Evolutionary conservation across 2,888 invertebrate genomes (phyloP).

Genomic region (Andrena bicolor): DNA sequence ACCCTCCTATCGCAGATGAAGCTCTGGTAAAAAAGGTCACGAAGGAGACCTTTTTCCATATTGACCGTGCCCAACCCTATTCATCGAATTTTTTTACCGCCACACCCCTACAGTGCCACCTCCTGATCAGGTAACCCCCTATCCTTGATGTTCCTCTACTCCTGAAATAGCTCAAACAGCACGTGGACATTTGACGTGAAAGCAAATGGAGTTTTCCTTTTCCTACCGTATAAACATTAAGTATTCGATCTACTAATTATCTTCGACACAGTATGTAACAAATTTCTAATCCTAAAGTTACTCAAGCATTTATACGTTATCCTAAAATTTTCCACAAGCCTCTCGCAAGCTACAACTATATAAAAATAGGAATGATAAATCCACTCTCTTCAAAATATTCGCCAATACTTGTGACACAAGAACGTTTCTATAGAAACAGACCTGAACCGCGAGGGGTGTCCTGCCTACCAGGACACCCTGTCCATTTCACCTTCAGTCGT

Average conservation of each 20-base stretch:
- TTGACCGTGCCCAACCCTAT: slow-evolving; percentile 48
- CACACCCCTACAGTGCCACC: slow-evolving; percentile 39
- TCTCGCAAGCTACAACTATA: no score
- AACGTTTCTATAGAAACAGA: background rate
- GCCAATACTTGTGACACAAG: background rate
- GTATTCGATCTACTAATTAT: no score
- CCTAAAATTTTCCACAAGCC: no score
- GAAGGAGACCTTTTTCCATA: slow-evolving; percentile 73
- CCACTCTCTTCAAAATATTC: background rate
- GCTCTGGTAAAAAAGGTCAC: slow-evolving; percentile 79
- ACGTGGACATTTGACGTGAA: slow-evolving; percentile 33
- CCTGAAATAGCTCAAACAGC: slow-evolving; percentile 64
- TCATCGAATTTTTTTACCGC: slow-evolving; percentile 23
- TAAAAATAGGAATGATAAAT: no score
- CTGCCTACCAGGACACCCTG: slow-evolving; percentile 43
- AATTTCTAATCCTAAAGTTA: background rate
- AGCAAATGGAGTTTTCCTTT: background rate
- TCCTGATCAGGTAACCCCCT: slow-evolving; percentile 55
- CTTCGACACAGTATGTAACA: no score
- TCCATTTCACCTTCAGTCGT: slow-evolving; percentile 46
- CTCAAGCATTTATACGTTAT: no score
- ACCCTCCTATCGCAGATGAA: slow-evolving; percentile 66
- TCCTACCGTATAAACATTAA: background rate
- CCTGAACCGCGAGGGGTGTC: background rate
- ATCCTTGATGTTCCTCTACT: slow-evolving; percentile 51